Percentiles rank a stretch among this genome's conserved stretches.
phyloP scores from a whole-genome alignment of 1,140 invertebrate genomes.

The Drosophila cardini region DNA sequence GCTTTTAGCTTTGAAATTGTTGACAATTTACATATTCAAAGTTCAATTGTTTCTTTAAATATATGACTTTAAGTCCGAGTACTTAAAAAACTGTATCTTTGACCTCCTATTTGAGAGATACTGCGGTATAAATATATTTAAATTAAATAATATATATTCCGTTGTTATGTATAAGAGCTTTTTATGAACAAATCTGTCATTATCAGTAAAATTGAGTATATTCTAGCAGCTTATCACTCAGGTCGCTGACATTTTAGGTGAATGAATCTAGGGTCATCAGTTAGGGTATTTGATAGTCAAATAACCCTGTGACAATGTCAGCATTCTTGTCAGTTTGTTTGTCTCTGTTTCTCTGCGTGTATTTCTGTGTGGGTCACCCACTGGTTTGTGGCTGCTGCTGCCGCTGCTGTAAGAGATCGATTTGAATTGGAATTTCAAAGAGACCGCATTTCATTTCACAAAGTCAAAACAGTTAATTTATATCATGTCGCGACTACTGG shows the following conservation, averaged over 20 bases:
- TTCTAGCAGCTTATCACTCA: too few relatives aligned
- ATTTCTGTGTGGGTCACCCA: slow-evolving; percentile 30
- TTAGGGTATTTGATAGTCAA: slow-evolving; percentile 30
- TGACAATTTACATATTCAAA: too few relatives aligned
- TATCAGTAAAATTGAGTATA: too few relatives aligned
- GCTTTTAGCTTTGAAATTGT: too few relatives aligned
- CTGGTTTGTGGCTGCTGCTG: slow-evolving; percentile 21
- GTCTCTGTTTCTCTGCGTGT: neutral
- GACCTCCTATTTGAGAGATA: too few relatives aligned
- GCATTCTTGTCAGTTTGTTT: slow-evolving; percentile 5
- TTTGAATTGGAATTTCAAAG: slow-evolving; percentile 79
- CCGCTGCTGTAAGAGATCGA: slow-evolving; percentile 62
- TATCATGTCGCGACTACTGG: slow-evolving; percentile 85
- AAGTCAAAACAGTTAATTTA: slow-evolving; percentile 85
- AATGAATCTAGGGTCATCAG: neutral
- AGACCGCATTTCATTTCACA: slow-evolving; percentile 82
- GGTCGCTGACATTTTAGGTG: neutral
- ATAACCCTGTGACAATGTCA: neutral
- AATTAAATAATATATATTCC: too few relatives aligned
- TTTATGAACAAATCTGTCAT: too few relatives aligned
- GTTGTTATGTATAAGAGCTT: too few relatives aligned
- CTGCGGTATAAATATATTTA: too few relatives aligned
- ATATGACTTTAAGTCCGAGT: too few relatives aligned
- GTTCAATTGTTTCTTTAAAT: too few relatives aligned
- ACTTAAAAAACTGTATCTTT: too few relatives aligned